Percentiles rank a stretch among this genome's conserved stretches.
phyloP scores from a whole-genome alignment of 1,140 invertebrate species.

The Eupristina koningsbergeri region DNA sequence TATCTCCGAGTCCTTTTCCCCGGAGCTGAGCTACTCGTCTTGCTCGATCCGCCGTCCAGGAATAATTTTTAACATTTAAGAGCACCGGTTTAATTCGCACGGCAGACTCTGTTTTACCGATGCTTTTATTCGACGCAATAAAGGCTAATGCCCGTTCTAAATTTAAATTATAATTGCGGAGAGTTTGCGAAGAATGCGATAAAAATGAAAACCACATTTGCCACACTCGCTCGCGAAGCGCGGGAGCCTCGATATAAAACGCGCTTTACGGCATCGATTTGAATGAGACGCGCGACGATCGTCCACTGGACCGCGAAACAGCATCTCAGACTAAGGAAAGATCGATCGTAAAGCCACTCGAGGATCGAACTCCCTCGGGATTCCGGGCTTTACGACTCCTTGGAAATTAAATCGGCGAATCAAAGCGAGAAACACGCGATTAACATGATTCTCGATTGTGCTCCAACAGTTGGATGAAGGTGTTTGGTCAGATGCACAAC shows the following conservation, averaged over 20 bases:
- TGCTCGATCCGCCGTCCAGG: background rate
- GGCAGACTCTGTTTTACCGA: background rate
- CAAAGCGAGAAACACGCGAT: background rate
- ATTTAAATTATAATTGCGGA: conserved; percentile 1
- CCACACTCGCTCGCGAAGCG: background rate
- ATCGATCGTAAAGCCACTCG: background rate
- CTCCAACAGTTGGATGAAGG: too few species aligned
- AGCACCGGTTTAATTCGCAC: background rate
- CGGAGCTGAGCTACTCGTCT: background rate
- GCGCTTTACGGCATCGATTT: background rate
- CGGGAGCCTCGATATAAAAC: background rate
- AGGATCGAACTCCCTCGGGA: background rate
- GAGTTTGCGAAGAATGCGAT: background rate
- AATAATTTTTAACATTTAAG: background rate
- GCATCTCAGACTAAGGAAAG: background rate
- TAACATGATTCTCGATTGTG: too few species aligned
- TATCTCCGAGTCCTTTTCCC: background rate
- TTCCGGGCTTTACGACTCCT: background rate
- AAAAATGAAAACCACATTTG: background rate
- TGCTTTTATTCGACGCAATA: background rate
- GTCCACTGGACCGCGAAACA: background rate
- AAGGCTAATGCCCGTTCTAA: background rate
- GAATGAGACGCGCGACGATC: conserved; percentile 13
- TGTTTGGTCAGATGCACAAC: too few species aligned
- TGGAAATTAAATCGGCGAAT: background rate